These are phyloP conservation scores for Carollia perspicillata DNA, from an alignment of 2,113 vertebrate genomes.

Conservation along the genomic window DNA sequence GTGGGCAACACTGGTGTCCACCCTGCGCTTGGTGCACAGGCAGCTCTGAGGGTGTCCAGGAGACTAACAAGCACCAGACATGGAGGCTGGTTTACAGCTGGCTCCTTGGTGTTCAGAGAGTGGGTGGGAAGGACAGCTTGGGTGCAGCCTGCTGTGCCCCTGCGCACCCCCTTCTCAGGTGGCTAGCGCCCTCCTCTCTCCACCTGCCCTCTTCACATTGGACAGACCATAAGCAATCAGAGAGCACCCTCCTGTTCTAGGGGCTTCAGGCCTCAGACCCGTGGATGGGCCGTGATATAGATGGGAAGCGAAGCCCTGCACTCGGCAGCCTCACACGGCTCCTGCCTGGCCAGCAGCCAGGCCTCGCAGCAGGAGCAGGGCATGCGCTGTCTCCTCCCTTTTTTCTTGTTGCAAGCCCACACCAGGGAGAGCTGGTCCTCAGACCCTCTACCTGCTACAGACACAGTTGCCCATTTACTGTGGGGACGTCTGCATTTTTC, in stretches of 20 bases:
- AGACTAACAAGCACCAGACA: not conserved
- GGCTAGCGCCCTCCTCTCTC: not conserved
- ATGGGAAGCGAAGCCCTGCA: not conserved
- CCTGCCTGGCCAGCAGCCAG: not conserved
- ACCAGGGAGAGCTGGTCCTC: not conserved
- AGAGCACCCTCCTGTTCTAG: not conserved
- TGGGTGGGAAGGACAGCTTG: too few species aligned
- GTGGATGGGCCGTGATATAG: not conserved
- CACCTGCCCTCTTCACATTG: not conserved
- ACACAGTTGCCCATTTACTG: not conserved
- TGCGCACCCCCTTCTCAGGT: not conserved
- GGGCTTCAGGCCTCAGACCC: not conserved
- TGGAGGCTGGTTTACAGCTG: not conserved
- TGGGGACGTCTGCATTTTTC: not conserved
- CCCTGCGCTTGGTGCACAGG: not conserved
- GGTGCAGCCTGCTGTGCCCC: not conserved
- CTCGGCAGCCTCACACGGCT: not conserved
- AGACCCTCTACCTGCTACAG: not conserved
- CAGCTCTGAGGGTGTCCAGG: not conserved
- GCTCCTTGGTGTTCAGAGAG: not conserved
- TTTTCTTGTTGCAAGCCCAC: not conserved
- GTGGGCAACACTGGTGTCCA: not conserved
- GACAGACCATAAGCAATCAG: not conserved
- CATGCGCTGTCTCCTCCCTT: rapidly evolving
- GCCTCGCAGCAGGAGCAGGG: rapidly evolving